Conservation (phyloP, 2,888 invertebrate species). For the Nephrotoma flavescens region DNA sequence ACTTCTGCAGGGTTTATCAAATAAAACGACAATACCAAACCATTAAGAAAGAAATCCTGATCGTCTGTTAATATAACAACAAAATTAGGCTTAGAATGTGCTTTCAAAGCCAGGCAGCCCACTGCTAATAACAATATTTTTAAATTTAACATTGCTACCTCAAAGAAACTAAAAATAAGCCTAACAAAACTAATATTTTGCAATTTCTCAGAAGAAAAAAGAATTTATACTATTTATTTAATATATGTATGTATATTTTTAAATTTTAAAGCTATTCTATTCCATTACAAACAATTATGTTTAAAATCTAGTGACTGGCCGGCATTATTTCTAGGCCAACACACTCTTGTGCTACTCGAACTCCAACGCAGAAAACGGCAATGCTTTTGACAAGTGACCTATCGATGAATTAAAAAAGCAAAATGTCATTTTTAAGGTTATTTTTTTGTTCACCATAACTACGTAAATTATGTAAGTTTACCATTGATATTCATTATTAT, state of each 20-base stretch:
- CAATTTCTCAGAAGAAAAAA: not conserved
- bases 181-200: not conserved
- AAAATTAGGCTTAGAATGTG: slow-evolving; percentile 44
- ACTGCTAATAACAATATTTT: not conserved
- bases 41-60: slow-evolving; percentile 64
- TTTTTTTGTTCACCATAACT: slow-evolving; percentile 11
- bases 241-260: not conserved
- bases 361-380: slow-evolving; percentile 60
- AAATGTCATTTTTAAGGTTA: slow-evolving; percentile 5
- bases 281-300: not conserved
- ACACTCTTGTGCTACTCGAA: slow-evolving; percentile 65
- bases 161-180: too few species aligned
- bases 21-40: slow-evolving; percentile 40
- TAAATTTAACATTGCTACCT: not conserved
- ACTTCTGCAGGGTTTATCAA: slow-evolving; percentile 22
- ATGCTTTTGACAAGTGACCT: slow-evolving; percentile 73
- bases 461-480: slow-evolving; percentile 28
- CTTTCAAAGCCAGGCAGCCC: not conserved
- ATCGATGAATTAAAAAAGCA: slow-evolving; percentile 7
- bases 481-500: slow-evolving; percentile 68
- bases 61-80: slow-evolving; percentile 72
- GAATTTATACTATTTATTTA: not conserved
- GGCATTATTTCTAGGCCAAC: slow-evolving; percentile 60
- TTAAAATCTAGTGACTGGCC: not conserved
- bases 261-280: not conserved